A percentile compares a stretch with the other conserved stretches of the same genome.
Evolutionary conservation across 2,113 vertebrate genomes (phyloP).

Genomic region (Mystacornis crossleyi): DNA sequence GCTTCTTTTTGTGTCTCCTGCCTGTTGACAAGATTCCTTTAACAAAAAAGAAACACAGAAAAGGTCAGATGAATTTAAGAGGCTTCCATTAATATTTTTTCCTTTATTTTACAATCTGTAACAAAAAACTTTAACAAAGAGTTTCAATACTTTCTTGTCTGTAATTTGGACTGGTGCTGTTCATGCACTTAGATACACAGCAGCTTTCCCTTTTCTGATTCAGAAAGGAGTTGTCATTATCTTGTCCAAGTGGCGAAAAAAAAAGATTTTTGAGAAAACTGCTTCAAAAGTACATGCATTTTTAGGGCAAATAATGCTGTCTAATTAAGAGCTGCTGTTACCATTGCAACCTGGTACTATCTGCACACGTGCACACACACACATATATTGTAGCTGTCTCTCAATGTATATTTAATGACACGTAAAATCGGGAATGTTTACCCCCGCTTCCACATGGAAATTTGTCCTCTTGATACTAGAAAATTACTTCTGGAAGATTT

Average conservation of each 20-base stretch:
- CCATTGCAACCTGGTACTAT: neutral
- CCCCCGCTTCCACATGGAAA: neutral
- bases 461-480: neutral
- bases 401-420: neutral
- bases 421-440: neutral
- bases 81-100: neutral
- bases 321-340: neutral
- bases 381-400: rapidly evolving
- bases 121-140: neutral
- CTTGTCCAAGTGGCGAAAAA: neutral
- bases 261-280: neutral
- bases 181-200: neutral
- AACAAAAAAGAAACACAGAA: neutral
- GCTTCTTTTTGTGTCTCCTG: neutral
- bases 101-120: neutral
- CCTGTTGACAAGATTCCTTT: neutral
- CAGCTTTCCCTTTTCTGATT: neutral
- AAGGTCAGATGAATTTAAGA: neutral
- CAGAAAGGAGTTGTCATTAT: neutral
- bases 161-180: neutral
- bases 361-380: rapidly evolving
- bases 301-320: neutral
- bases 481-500: neutral
- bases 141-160: neutral
- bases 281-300: neutral